phyloP scores from a whole-genome alignment of 2,113 vertebrate genomes.

The Dendropsophus ebraccatus region DNA sequence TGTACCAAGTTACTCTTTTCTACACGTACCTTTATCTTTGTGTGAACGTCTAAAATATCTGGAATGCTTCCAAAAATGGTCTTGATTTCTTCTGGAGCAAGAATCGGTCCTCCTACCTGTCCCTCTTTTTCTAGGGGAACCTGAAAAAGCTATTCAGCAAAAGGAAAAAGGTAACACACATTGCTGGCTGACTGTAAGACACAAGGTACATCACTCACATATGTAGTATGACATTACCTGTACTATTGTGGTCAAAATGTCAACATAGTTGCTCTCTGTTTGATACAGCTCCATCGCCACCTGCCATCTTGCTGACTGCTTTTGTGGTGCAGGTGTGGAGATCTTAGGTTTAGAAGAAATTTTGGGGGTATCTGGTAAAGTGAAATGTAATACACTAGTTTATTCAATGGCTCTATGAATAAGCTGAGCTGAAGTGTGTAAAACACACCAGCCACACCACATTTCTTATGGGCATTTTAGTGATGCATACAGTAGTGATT shows the following conservation, averaged over 20 bases:
- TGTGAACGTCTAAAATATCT: slow-evolving; percentile 95
- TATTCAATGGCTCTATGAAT: no score
- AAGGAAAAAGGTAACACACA: not conserved
- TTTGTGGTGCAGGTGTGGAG: slow-evolving; percentile 79
- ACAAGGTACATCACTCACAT: not conserved
- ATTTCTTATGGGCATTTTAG: no score
- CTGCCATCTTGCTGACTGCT: slow-evolving; percentile 97
- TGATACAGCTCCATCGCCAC: slow-evolving; percentile 98
- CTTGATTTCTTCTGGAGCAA: slow-evolving; percentile 95
- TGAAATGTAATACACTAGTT: not conserved
- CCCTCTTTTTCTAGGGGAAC: slow-evolving; percentile 91
- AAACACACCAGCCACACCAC: no score
- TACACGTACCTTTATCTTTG: slow-evolving; percentile 87
- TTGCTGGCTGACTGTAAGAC: not conserved
- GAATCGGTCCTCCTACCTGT: slow-evolving; percentile 93
- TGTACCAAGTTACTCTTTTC: not conserved
- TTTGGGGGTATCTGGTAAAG: slow-evolving; percentile 75
- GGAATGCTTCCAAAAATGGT: slow-evolving; percentile 98
- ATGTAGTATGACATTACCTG: slow-evolving; percentile 75
- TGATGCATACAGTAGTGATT: no score
- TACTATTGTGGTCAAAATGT: slow-evolving; percentile 92
- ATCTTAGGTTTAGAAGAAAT: slow-evolving; percentile 83
- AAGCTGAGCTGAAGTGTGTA: no score
- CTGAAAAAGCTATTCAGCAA: slow-evolving; percentile 84
- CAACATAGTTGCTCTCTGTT: slow-evolving; percentile 98